phyloP scores from a whole-genome alignment of 2,113 vertebrate genomes.

The Jacana jacana region DNA sequence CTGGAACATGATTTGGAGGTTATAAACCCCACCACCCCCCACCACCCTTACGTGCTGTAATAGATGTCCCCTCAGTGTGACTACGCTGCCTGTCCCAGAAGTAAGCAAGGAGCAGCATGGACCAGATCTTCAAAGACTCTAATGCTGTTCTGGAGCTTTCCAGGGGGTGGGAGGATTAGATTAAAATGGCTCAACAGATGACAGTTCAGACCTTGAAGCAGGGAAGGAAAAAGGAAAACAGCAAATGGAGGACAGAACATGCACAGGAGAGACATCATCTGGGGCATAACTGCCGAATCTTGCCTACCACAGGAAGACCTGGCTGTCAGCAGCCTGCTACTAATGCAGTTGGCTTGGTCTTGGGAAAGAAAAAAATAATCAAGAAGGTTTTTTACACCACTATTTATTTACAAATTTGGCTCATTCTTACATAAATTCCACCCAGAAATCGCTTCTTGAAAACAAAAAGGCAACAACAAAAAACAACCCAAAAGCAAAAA shows the following conservation, averaged over 20 bases:
- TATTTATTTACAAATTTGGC: conserved; percentile 2
- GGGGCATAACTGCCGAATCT: background rate
- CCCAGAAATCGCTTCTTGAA: background rate
- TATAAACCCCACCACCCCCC: background rate
- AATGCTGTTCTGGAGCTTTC: background rate
- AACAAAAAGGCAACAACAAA: background rate
- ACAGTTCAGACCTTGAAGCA: background rate
- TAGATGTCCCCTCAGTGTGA: fast-evolving
- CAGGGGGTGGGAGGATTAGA: background rate
- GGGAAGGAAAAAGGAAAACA: background rate
- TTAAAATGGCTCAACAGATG: background rate
- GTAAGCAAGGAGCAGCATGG: background rate
- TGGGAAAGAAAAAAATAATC: background rate
- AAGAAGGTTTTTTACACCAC: background rate
- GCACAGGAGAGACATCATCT: background rate
- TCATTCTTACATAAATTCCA: background rate
- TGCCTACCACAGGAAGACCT: background rate
- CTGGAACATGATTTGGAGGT: background rate
- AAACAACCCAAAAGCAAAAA: background rate
- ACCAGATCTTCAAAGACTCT: background rate
- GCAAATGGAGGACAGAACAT: background rate
- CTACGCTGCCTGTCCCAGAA: background rate
- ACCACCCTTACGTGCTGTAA: background rate
- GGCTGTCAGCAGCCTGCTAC: background rate
- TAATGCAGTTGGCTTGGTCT: background rate